Evolutionary conservation across 53 echinoderm and acorn worm species (phyloP).

Genomic region (Paracentrotus lividus): DNA sequence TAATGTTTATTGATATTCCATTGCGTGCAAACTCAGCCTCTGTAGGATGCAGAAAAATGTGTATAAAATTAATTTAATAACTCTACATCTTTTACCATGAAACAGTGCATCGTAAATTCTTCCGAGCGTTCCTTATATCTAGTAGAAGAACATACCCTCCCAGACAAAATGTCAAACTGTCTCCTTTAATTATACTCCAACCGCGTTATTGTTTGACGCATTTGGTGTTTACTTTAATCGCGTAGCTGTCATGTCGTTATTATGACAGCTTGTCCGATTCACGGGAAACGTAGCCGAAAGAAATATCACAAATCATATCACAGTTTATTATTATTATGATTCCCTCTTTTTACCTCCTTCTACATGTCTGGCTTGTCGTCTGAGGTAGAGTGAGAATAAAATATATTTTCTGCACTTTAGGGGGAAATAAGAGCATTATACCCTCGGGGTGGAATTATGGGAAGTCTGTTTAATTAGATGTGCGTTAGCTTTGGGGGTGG

Average conservation of each 20-base stretch:
- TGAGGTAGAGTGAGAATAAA: background rate
- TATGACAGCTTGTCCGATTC: background rate
- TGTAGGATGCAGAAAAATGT: too few species aligned
- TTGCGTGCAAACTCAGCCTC: too few species aligned
- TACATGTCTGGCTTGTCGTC: background rate
- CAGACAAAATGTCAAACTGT: background rate
- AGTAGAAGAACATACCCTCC: background rate
- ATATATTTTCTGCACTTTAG: background rate
- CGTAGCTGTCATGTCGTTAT: constrained; percentile 3
- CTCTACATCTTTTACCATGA: too few species aligned
- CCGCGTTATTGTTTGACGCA: background rate
- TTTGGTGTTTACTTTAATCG: background rate
- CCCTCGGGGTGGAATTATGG: background rate
- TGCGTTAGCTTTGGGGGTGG: constrained; percentile 2
- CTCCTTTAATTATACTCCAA: background rate
- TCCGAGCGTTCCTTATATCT: background rate
- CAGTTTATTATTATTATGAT: background rate
- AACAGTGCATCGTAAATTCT: too few species aligned
- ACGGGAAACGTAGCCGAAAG: background rate
- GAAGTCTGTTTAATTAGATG: constrained; percentile 60
- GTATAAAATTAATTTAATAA: too few species aligned
- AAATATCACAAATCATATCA: constrained; percentile 6
- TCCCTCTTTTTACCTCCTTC: background rate
- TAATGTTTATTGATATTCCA: too few species aligned
- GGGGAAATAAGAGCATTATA: background rate